Base-by-base conservation (phyloP, 1,140 invertebrate genomes). In the Patella vulgata region DNA sequence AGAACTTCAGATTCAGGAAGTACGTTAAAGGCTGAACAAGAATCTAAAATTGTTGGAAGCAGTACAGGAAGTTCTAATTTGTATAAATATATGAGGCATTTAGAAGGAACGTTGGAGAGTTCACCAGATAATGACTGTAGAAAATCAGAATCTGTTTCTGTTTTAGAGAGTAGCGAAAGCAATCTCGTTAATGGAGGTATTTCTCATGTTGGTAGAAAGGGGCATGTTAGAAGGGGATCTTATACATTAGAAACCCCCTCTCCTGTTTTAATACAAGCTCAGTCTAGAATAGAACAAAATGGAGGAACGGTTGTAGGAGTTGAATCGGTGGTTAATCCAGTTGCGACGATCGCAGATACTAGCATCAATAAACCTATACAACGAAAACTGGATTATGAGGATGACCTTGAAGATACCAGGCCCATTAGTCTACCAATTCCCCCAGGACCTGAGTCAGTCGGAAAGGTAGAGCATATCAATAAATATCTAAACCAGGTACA, bases 391-490 rank as follows among this genome's bases (percentile, higher is more conserved):
- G 42, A 62, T 47, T 51, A 52, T 30, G 47, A 30, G 8, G 58
- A 59, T 14, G 50, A 52, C n/a, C 46, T 40, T 43, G 55, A 52
- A n/a, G 30, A 31, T 3, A 59, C n/a, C 14, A 54, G 53, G 17
- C 59, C 31, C 8, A 19, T 61, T 44, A 57, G 54, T 31, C 31
- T 56, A 33, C 57, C 57, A 9, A 42, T 62, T 6, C 63, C 63
- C 33, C 46, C 58, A 33, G 48, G 62, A 3, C 43, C 51, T 17
- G 63, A 70, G 25, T 28, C 39, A 21, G 58, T 62, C 23, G 68
- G 63, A 17, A 77, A 79, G 55, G 72, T 63, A 30, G 74, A 79
- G 56, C 76, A 78, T 54, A 73, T 78, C 30, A 68, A 70, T 42
- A 63, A 63, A 33, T 78, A 78, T 40, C 53, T 78, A 25, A 59